Percentiles rank a stretch among this genome's conserved stretches.
Evolutionary conservation across 92 coral and sea anemone species (phyloP).

Genomic region (Chrysogorgia sp.): DNA sequence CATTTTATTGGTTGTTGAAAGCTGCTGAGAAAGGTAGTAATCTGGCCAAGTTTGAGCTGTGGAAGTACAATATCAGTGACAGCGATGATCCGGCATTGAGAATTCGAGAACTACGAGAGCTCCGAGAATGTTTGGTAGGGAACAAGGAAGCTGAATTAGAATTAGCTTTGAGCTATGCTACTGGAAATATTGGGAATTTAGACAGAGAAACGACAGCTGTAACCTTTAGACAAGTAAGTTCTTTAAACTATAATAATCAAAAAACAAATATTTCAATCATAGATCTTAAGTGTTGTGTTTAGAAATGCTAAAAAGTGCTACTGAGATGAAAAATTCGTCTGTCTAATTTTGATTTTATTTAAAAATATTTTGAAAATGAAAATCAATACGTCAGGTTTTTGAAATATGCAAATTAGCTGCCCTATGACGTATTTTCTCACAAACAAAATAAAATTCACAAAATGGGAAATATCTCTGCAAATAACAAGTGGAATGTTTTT

Average conservation of each 20-base stretch:
- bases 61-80: slow-evolving; percentile 69
- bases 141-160: slow-evolving; percentile 85
- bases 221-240: slow-evolving; percentile 72
- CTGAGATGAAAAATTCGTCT: too few species aligned
- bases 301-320: not conserved
- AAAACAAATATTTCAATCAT: not conserved
- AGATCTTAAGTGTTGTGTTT: not conserved
- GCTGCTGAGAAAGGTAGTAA: slow-evolving; percentile 76
- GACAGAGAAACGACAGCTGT: slow-evolving; percentile 72
- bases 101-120: slow-evolving; percentile 80
- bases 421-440: too few species aligned
- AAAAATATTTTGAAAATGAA: too few species aligned
- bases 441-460: too few species aligned
- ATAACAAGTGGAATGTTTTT: too few species aligned
- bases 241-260: not conserved
- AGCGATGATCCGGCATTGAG: slow-evolving; percentile 71
- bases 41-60: slow-evolving; percentile 92
- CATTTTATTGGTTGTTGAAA: slow-evolving; percentile 81
- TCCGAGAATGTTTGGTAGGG: slow-evolving; percentile 79
- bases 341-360: too few species aligned
- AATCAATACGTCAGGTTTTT: too few species aligned
- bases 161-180: slow-evolving; percentile 83
- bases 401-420: not conserved
- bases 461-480: too few species aligned
- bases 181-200: slow-evolving; percentile 86